A percentile compares a stretch with the other conserved stretches of the same genome.
Conservation (phyloP, 2,888 invertebrate species). For the Lycia hirtaria region DNA sequence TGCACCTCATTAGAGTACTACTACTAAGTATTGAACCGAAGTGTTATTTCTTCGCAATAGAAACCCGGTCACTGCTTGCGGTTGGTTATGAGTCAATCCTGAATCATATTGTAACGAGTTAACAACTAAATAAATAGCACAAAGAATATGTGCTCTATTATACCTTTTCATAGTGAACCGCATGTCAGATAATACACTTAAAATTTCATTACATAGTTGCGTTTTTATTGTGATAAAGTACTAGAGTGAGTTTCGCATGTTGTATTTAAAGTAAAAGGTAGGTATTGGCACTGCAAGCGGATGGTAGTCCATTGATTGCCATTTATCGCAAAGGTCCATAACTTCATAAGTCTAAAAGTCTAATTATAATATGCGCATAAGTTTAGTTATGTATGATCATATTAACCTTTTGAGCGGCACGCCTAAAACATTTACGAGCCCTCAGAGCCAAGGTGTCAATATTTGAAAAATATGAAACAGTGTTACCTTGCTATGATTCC, state of each 20-base stretch:
- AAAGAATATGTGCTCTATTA: slow-evolving; percentile 34
- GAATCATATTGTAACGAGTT: slow-evolving; percentile 57
- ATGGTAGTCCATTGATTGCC: neutral
- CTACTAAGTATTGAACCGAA: neutral
- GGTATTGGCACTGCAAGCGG: neutral
- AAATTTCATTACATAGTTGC: neutral
- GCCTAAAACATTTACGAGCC: too few species aligned
- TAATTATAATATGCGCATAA: too few species aligned
- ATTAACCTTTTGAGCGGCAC: too few species aligned
- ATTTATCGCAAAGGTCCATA: too few species aligned
- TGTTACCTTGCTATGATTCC: too few species aligned
- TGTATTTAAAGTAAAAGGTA: too few species aligned
- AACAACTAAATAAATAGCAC: slow-evolving; percentile 45
- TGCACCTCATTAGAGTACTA: too few species aligned
- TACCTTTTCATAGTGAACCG: slow-evolving; percentile 12
- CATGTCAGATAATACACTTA: neutral
- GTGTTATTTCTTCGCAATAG: neutral
- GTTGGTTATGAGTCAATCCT: slow-evolving; percentile 62
- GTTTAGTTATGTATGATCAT: too few species aligned
- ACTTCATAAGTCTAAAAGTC: too few species aligned
- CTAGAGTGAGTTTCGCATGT: too few species aligned
- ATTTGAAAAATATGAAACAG: too few species aligned
- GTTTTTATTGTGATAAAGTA: neutral
- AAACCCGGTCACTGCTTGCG: slow-evolving; percentile 48
- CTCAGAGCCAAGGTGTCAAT: too few species aligned